Percentiles rank a stretch among this genome's conserved stretches.
phyloP scores from a whole-genome alignment of 2,797 vertebrate genomes.

The Moxostoma hubbsi region DNA sequence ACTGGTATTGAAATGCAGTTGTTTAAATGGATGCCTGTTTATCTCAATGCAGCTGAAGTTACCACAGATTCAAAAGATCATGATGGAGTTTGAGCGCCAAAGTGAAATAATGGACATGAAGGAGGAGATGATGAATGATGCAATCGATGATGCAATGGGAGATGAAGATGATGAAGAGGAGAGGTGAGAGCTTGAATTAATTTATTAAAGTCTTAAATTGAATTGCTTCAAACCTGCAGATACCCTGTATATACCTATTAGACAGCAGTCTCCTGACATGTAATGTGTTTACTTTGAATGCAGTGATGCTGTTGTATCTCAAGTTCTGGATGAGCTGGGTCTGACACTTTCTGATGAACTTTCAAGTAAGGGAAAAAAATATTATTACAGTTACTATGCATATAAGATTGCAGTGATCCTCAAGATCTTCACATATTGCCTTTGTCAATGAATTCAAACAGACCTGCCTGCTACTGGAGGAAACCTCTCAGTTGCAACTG shows the following conservation, averaged over 20 bases:
- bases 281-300: not conserved
- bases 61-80: slow-evolving; percentile 97
- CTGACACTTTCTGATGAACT: slow-evolving; percentile 88
- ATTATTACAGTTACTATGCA: not conserved
- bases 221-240: too few relatives aligned
- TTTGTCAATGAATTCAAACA: slow-evolving; percentile 56
- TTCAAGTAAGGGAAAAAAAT: slow-evolving; percentile 83
- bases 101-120: slow-evolving; percentile 99
- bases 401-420: not conserved
- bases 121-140: slow-evolving; percentile 98
- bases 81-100: slow-evolving; percentile 96
- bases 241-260: not conserved
- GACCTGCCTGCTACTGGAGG: slow-evolving; percentile 88
- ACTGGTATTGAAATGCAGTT: too few relatives aligned
- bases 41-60: slow-evolving; percentile 83
- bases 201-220: too few relatives aligned
- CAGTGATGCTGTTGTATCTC: slow-evolving; percentile 92
- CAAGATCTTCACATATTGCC: not conserved
- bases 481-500: slow-evolving; percentile 82
- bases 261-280: not conserved
- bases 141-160: slow-evolving; percentile 95
- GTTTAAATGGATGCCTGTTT: not conserved
- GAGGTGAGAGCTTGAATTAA: slow-evolving; percentile 73
- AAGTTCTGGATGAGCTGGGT: slow-evolving; percentile 92
- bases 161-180: slow-evolving; percentile 96